Percentiles rank a stretch among this genome's conserved stretches.
These are phyloP conservation scores for Gymnothorax javanicus DNA, from an alignment of 2,797 vertebrate species.

Conservation along the genomic window DNA sequence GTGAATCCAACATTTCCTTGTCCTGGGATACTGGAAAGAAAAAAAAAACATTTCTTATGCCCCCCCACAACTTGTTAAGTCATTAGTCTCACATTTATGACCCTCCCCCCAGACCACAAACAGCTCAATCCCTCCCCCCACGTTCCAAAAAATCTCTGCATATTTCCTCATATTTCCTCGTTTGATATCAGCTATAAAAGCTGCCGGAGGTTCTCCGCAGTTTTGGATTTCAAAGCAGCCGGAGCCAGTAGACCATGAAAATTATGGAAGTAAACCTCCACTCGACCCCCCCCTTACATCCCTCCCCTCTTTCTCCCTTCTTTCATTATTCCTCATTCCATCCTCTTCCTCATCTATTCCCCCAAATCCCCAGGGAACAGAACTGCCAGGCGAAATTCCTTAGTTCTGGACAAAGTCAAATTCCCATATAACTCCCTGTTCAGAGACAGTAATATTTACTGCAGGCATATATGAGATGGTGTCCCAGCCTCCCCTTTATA, in stretches of 20 bases:
- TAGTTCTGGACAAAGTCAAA: too few relatives aligned
- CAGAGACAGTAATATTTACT: too few relatives aligned
- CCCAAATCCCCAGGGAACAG: neutral
- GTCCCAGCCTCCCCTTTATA: too few relatives aligned
- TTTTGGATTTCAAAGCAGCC: slow-evolving; percentile 28
- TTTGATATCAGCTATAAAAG: slow-evolving; percentile 6
- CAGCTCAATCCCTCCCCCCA: neutral
- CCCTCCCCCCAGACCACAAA: neutral
- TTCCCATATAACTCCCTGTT: too few relatives aligned
- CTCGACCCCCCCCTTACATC: neutral
- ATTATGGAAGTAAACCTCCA: neutral
- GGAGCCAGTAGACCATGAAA: neutral
- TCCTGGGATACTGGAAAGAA: neutral
- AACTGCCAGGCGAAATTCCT: too few relatives aligned
- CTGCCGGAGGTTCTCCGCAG: neutral
- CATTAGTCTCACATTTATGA: slow-evolving; percentile 27
- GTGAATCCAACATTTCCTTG: too few relatives aligned
- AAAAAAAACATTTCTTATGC: neutral
- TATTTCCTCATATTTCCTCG: slow-evolving; percentile 19
- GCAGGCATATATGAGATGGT: too few relatives aligned
- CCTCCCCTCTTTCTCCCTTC: neutral
- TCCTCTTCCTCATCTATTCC: neutral
- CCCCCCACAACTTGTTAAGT: slow-evolving; percentile 13
- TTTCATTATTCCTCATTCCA: neutral
- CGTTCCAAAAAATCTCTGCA: slow-evolving; percentile 11